Evolutionary conservation across 2,888 invertebrate species (phyloP).

Genomic region (Himalopsyche japonica): DNA sequence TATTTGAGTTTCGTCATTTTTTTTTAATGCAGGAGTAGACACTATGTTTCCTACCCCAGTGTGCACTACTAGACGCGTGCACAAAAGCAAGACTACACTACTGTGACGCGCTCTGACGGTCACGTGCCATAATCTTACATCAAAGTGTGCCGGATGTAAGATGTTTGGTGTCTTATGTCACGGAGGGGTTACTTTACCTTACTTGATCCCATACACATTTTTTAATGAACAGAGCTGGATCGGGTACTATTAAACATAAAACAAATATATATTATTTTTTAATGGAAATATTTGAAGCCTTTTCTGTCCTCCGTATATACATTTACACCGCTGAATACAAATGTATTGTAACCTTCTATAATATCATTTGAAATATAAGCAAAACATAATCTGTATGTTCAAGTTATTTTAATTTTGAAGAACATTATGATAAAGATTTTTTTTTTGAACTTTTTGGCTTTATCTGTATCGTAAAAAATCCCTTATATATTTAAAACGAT

Average conservation of each 20-base stretch:
- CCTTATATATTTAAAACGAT: no score
- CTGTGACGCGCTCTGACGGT: slow-evolving; percentile 13
- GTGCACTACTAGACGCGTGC: background rate
- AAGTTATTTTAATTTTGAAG: no score
- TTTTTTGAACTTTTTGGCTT: no score
- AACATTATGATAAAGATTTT: no score
- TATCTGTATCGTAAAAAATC: no score
- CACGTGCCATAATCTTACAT: slow-evolving; percentile 14
- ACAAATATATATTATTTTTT: no score
- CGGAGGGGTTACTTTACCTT: background rate
- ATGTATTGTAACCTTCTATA: no score
- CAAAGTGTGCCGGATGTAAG: slow-evolving; percentile 27
- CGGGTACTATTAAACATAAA: background rate
- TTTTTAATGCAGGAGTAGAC: slow-evolving; percentile 2
- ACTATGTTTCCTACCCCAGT: background rate
- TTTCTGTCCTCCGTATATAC: no score
- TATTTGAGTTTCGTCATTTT: slow-evolving; percentile 2
- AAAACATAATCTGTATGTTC: no score
- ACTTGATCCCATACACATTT: background rate
- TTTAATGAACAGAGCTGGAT: background rate
- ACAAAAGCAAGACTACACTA: background rate
- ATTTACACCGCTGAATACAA: no score
- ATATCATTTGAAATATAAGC: no score
- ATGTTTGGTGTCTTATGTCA: slow-evolving; percentile 11
- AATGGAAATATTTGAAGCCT: no score